These are phyloP conservation scores for Drosophila elegans DNA, from an alignment of 1,140 invertebrate species.

Conservation along the genomic window DNA sequence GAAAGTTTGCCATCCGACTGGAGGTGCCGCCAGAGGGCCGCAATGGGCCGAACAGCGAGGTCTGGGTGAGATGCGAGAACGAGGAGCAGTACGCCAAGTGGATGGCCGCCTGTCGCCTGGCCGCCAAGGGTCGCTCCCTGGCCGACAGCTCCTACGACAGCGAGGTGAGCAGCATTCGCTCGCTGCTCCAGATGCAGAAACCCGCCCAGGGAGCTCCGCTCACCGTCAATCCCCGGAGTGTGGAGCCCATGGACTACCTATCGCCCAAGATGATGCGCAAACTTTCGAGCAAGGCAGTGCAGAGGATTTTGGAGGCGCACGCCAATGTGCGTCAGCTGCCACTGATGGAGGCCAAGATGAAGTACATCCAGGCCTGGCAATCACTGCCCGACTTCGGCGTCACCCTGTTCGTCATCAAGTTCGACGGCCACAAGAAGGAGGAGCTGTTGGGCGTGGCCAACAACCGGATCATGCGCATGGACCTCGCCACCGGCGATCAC, in stretches of 20 bases:
- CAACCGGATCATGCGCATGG: conserved; percentile 98
- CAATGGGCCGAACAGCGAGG: conserved; percentile 89
- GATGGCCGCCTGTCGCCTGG: conserved; percentile 98
- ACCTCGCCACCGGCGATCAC: conserved; percentile 96
- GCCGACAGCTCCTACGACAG: conserved; percentile 97
- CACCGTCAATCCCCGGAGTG: conserved; percentile 89
- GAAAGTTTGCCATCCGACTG: conserved; percentile 97
- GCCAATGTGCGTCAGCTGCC: conserved; percentile 97
- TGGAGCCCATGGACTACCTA: conserved; percentile 96
- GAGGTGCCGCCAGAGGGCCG: conserved; percentile 97
- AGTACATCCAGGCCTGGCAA: conserved; percentile 99
- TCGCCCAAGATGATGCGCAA: conserved; percentile 94
- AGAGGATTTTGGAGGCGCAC: conserved; percentile 98
- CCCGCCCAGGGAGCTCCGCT: conserved; percentile 90
- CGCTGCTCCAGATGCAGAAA: conserved; percentile 96
- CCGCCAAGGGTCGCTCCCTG: conserved; percentile 96
- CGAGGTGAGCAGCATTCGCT: conserved; percentile 95
- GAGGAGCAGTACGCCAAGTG: conserved; percentile 99
- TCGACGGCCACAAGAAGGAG: conserved; percentile 94
- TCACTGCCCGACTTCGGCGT: conserved; percentile 98
- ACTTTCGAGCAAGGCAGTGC: conserved; percentile 91
- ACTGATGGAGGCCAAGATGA: conserved; percentile 96
- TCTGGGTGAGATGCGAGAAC: conserved; percentile 97
- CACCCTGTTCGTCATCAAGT: conserved; percentile 98
- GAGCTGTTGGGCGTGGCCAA: conserved; percentile 97